These are phyloP conservation scores for Trissonchulus sp. DNA, from an alignment of 2,888 invertebrate species.

Conservation along the genomic window DNA sequence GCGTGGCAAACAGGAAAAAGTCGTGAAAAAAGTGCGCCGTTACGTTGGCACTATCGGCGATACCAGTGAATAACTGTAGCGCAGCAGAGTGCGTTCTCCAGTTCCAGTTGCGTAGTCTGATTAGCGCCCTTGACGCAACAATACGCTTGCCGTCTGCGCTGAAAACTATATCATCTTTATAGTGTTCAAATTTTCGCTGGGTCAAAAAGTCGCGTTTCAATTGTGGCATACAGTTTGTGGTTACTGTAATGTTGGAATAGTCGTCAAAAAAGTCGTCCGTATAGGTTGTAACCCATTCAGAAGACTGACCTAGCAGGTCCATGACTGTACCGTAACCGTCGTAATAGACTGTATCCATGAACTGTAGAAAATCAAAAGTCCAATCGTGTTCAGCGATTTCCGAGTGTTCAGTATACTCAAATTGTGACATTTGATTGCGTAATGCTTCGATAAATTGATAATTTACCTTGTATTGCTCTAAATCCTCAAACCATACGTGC, in stretches of 20 bases:
- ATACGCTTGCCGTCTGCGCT: constrained; percentile 3
- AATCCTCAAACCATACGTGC: constrained; percentile 19
- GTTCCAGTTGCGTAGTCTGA: neutral
- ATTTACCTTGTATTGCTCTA: neutral
- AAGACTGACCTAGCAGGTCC: neutral
- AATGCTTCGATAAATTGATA: neutral
- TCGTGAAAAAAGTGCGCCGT: constrained; percentile 9
- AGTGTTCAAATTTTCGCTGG: neutral
- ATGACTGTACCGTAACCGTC: neutral
- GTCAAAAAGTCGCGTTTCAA: neutral
- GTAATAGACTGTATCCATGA: neutral
- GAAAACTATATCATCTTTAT: neutral
- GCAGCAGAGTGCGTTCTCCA: neutral
- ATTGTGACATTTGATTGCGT: neutral
- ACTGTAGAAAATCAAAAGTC: neutral
- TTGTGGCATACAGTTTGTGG: neutral
- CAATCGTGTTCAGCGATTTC: constrained; percentile 10
- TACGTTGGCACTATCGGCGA: neutral
- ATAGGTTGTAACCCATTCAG: neutral
- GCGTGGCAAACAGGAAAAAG: constrained; percentile 13
- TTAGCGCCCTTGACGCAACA: neutral
- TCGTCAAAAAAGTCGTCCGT: neutral
- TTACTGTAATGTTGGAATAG: neutral
- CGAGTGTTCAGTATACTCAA: constrained; percentile 13
- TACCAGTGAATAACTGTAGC: neutral